Evolutionary conservation across 2,888 invertebrate genomes (phyloP).

Genomic region (Eupithecia subfuscata): DNA sequence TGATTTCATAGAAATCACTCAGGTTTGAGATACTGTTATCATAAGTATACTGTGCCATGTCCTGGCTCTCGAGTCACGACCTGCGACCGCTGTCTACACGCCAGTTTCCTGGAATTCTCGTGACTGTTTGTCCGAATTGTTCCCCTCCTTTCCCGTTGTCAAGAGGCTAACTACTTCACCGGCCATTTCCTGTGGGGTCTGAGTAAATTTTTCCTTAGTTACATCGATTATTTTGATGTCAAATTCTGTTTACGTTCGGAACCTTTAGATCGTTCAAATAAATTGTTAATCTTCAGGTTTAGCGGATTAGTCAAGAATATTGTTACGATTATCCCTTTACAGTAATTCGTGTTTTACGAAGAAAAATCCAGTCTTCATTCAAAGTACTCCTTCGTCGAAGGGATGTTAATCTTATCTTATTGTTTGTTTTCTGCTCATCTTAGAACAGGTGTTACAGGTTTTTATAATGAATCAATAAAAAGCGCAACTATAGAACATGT

Average conservation of each 20-base stretch:
- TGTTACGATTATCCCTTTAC: not conserved
- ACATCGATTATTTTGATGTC: not conserved
- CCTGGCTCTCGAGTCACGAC: slow-evolving; percentile 45
- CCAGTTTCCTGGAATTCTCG: slow-evolving; percentile 28
- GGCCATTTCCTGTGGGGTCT: not conserved
- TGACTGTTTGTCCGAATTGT: slow-evolving; percentile 19
- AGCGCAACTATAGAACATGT: not conserved
- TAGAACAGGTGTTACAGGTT: slow-evolving; percentile 27
- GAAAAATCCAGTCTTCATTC: slow-evolving; percentile 2
- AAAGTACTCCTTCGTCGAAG: slow-evolving; percentile 13
- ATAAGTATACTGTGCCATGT: slow-evolving; percentile 19
- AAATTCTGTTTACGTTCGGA: not conserved
- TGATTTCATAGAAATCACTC: not conserved
- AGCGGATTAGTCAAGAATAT: not conserved
- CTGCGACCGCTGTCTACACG: slow-evolving; percentile 40
- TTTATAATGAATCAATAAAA: slow-evolving; percentile 1
- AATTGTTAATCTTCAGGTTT: not conserved
- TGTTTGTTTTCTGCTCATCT: slow-evolving; percentile 31
- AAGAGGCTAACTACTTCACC: slow-evolving; percentile 2
- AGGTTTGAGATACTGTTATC: not conserved
- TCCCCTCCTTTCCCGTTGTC: slow-evolving; percentile 16
- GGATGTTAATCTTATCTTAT: slow-evolving; percentile 36
- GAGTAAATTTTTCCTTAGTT: not conserved
- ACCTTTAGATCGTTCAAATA: not conserved
- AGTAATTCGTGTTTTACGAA: not conserved